These are phyloP conservation scores for Tetragonula carbonaria DNA, from an alignment of 2,888 invertebrate genomes.

Conservation along the genomic window DNA sequence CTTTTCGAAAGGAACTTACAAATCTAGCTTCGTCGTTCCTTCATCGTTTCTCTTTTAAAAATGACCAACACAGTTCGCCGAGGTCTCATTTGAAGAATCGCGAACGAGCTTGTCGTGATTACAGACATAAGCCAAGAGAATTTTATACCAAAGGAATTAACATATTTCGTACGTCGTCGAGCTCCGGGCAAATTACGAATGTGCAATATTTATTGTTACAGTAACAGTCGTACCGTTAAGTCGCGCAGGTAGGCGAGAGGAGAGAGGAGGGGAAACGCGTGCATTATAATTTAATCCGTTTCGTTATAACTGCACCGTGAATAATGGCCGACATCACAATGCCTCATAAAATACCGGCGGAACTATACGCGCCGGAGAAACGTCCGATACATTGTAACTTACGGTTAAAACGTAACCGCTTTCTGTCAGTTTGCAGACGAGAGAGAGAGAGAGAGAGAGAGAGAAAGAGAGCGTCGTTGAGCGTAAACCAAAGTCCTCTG, in stretches of 20 bases:
- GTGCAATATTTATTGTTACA: constrained; percentile 62
- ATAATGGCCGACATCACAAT: constrained; percentile 65
- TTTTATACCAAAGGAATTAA: constrained; percentile 45
- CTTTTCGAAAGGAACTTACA: too few species aligned
- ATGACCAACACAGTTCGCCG: constrained; percentile 13
- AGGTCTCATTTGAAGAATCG: background rate
- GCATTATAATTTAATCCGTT: constrained; percentile 63
- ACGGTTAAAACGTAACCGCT: constrained; percentile 34
- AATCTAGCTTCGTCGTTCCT: background rate
- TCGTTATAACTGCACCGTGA: constrained; percentile 62
- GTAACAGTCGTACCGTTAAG: constrained; percentile 62
- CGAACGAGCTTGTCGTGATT: constrained; percentile 53
- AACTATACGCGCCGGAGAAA: constrained; percentile 53
- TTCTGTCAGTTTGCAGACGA: constrained; percentile 1
- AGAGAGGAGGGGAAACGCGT: constrained; percentile 14
- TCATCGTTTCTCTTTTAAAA: constrained; percentile 5
- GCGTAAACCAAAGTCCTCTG: constrained; percentile 19
- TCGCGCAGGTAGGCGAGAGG: background rate
- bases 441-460: background rate
- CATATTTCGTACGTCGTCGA: constrained; percentile 50
- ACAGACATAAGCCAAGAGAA: constrained; percentile 17
- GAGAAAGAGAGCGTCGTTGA: background rate
- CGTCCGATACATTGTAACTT: constrained; percentile 58
- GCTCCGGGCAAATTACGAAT: constrained; percentile 47
- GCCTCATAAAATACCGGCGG: constrained; percentile 59